phyloP scores from a whole-genome alignment of 2,113 vertebrate genomes.

The Rynchops niger region DNA sequence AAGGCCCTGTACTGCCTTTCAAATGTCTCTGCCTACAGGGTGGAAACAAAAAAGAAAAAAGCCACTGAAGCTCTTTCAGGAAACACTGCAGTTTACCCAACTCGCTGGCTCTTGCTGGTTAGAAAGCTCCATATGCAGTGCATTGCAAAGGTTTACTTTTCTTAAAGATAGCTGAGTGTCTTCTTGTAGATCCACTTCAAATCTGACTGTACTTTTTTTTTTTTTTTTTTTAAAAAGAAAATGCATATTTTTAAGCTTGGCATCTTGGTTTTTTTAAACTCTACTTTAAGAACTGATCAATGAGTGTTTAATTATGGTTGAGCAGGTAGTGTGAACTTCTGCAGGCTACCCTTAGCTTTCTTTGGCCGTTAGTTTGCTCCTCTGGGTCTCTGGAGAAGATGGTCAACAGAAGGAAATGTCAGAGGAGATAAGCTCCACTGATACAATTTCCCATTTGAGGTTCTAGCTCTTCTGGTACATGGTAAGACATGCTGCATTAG shows the following conservation, averaged over 20 bases:
- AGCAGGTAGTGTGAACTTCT: background rate
- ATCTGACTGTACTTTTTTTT: constrained; percentile 15
- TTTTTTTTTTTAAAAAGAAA: background rate
- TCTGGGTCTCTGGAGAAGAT: background rate
- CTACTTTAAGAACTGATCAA: background rate
- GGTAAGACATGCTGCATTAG: background rate
- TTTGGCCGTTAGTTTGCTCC: background rate
- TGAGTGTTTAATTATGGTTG: background rate
- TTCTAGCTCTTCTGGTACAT: background rate
- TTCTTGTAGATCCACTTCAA: background rate
- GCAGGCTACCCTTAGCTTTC: background rate
- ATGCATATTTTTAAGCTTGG: constrained; percentile 10
- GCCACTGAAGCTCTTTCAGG: background rate
- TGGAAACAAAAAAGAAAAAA: background rate
- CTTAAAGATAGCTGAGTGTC: background rate
- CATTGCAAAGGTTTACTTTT: constrained; percentile 20
- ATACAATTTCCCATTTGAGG: background rate
- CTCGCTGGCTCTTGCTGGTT: background rate
- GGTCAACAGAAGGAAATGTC: background rate
- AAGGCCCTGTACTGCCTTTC: background rate
- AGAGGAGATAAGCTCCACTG: background rate
- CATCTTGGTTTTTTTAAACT: background rate
- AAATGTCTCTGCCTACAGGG: background rate
- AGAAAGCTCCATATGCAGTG: background rate
- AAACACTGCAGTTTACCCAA: background rate